phyloP scores from a whole-genome alignment of 2,888 invertebrate genomes.

The Lissocephala sabroskyi region DNA sequence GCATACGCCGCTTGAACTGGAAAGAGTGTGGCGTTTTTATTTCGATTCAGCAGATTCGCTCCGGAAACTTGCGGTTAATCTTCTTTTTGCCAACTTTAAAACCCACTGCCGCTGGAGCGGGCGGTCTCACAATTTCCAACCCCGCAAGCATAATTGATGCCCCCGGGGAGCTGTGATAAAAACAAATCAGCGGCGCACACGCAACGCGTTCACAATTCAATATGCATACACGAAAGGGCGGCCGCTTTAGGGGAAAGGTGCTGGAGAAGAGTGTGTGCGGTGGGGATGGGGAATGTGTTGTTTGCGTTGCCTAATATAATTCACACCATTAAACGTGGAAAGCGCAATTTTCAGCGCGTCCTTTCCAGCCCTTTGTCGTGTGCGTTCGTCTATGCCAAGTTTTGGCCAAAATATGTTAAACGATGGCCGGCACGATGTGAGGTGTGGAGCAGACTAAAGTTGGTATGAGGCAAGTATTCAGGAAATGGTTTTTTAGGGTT shows the following conservation, averaged over 20 bases:
- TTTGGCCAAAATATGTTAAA: too few species aligned
- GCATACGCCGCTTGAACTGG: background rate
- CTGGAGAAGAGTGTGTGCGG: conserved; percentile 13
- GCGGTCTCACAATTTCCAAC: too few species aligned
- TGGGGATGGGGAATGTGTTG: conserved; percentile 10
- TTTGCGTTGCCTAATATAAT: conserved; percentile 50
- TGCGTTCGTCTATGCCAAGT: too few species aligned
- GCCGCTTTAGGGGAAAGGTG: background rate
- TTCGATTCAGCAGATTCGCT: background rate
- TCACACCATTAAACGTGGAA: conserved; percentile 63
- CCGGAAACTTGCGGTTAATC: too few species aligned
- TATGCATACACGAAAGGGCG: conserved; percentile 13
- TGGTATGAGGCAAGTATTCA: too few species aligned
- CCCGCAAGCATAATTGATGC: conserved; percentile 51
- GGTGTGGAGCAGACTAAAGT: too few species aligned
- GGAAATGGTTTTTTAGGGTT: too few species aligned
- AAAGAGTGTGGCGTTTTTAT: background rate
- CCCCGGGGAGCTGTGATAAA: conserved; percentile 62
- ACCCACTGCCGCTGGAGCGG: too few species aligned
- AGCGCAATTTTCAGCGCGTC: too few species aligned
- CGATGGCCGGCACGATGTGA: too few species aligned
- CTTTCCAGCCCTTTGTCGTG: too few species aligned
- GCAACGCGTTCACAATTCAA: conserved; percentile 20
- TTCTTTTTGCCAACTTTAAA: too few species aligned
- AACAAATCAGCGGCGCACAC: conserved; percentile 53